Base-by-base conservation (phyloP, 2,888 invertebrate genomes). In the Sphaerophoria taeniata region DNA sequence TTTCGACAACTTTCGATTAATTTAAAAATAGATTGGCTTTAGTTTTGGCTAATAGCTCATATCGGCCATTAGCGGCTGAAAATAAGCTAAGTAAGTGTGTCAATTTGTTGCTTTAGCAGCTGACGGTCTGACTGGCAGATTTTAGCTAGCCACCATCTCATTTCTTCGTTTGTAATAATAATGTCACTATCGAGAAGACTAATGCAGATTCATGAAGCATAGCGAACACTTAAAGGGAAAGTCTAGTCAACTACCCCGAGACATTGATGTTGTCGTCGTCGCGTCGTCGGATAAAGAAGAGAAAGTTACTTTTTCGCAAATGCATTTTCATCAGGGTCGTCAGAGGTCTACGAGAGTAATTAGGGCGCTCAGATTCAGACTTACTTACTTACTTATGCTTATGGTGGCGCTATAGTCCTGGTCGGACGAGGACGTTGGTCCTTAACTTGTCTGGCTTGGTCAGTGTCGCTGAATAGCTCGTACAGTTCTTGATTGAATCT, bases 161-260 rank as follows among this genome's bases (percentile, higher is more conserved):
- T n/a, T 51, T n/a, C 81, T 43, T 49, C 58, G 67, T 55, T 76
- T 56, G 53, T 12, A 49, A 14, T 65, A 24, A 49, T 31, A 67
- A 67, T 39, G 55, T 58, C 49, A 63, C 70, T 53, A 58, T 11
- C 43, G 3, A 43, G 3, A 43, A 39, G 9, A 24, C 39, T 72
- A 73, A 74, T 73, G 73, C 55, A 56, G 70, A 69, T 72, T 47
- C 55, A 24, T 24, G 24, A 24, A 24, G 24, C 24, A 24, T 24
- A 24, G 49, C 73, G 31, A 24, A 70, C 82, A 82, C 72, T 73
- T 77, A 78, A 67, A 78, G 73, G 73, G 73, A 69, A 63, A 73
- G 73, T 67, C 67, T 67, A 67, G 67, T 61, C 69, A 77, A 56
- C 63, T 31, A 45, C 34, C 14, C 67, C 24, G 39, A 67, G 67